phyloP scores from a whole-genome alignment of 2,888 invertebrate species.

The Rhagophthalmus giganteus region DNA sequence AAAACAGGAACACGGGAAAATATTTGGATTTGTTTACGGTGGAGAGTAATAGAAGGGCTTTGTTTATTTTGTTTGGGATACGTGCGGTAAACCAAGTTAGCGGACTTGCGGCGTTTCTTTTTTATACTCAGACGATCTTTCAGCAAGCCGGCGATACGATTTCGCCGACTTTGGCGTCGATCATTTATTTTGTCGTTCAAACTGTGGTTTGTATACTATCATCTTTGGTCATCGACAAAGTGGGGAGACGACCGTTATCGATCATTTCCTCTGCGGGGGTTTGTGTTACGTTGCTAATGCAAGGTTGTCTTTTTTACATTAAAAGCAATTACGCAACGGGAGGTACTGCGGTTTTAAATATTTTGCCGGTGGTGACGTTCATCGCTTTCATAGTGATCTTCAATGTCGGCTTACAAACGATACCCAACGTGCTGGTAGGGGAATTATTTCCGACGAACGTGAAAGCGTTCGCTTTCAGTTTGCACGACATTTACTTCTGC shows the following conservation, averaged over 20 bases:
- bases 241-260: constrained; percentile 65
- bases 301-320: constrained; percentile 53
- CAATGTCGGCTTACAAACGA: constrained; percentile 55
- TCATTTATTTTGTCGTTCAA: constrained; percentile 61
- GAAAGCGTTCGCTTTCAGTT: constrained; percentile 58
- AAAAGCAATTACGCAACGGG: constrained; percentile 45
- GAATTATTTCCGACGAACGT: constrained; percentile 59
- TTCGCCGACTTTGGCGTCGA: constrained; percentile 58
- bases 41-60: constrained; percentile 62
- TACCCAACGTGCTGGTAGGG: constrained; percentile 56
- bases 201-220: constrained; percentile 60
- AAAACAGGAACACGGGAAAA: constrained; percentile 57
- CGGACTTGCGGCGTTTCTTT: constrained; percentile 63
- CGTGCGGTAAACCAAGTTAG: constrained; percentile 64
- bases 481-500: constrained; percentile 58
- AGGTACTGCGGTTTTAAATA: constrained; percentile 44
- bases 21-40: constrained; percentile 59
- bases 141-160: constrained; percentile 52
- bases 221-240: constrained; percentile 62
- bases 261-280: constrained; percentile 57
- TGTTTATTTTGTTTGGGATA: constrained; percentile 63
- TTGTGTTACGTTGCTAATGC: constrained; percentile 46
- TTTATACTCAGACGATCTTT: constrained; percentile 66
- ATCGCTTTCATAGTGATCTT: constrained; percentile 55
- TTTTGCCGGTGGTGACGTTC: constrained; percentile 59